Percentiles rank a stretch among this genome's conserved stretches.
phyloP scores from a whole-genome alignment of 2,888 invertebrate species.

The Apotomis capreana region DNA sequence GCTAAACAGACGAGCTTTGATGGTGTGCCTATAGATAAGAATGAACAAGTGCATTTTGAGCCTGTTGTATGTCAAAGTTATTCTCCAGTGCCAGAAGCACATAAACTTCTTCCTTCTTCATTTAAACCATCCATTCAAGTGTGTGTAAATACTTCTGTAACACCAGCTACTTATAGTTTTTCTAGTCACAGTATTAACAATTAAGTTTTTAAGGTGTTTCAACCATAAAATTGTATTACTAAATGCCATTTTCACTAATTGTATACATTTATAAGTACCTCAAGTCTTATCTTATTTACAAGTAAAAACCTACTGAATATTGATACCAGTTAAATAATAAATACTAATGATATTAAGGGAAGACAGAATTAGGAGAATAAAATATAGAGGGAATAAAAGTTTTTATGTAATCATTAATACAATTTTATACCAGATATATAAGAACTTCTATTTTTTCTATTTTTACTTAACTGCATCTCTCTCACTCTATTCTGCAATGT shows the following conservation, averaged over 20 bases:
- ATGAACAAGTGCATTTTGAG: constrained; percentile 78
- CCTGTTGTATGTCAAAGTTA: constrained; percentile 73
- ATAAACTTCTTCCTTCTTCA: constrained; percentile 79
- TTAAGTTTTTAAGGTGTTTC: constrained; percentile 54
- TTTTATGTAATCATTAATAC: no score
- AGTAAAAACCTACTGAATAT: no score
- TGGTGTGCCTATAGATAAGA: constrained; percentile 75
- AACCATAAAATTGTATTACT: constrained; percentile 44
- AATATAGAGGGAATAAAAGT: no score
- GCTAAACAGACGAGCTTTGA: constrained; percentile 89
- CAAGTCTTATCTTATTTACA: not conserved
- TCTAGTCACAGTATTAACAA: constrained; percentile 82
- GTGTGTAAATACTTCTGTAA: constrained; percentile 80
- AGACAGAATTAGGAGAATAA: no score
- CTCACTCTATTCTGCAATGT: no score
- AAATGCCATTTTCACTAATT: constrained; percentile 72
- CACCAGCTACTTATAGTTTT: constrained; percentile 82
- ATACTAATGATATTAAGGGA: no score
- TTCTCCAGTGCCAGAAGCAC: constrained; percentile 79
- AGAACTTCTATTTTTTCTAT: no score
- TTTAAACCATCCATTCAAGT: constrained; percentile 82
- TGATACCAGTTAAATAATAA: not conserved
- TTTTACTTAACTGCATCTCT: no score
- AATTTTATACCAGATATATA: no score
- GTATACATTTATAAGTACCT: not conserved